Evolutionary conservation across 2,113 vertebrate species (phyloP), one percentile per base, ranked within the genome.

Genomic region (Chaetura pelagica): DNA sequence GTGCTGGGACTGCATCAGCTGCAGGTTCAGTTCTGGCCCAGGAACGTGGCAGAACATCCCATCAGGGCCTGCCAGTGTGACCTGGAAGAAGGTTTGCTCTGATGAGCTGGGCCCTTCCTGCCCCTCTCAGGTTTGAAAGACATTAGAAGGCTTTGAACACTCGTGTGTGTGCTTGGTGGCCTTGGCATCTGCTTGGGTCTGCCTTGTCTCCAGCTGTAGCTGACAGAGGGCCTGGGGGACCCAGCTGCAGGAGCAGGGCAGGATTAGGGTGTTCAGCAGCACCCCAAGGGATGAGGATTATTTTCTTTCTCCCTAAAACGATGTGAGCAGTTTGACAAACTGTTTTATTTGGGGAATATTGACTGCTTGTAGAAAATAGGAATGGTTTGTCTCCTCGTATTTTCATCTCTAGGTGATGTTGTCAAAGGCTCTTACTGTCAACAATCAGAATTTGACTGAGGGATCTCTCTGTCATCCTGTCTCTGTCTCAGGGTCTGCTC

Each of bases 401-500:
- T 59, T 71, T 34, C 38, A 23, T 16, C 69, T 76, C n/a, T 16
- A 35, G 52, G 20, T 57, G 20, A 3, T 30, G 23, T 14, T 59
- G 17, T 19, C 62, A 46, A 17, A 61, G 81, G 79, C 46, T 93
- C 20, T 76, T 21, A 21, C 44, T 75, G 1, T 64, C 1, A 1
- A 10, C 42, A 42, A 2, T 32, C 15, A 17, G 51, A 51, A 12
- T 64, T n/a, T 88, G 69, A 51, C 91, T 34, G 42, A 57, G 46
- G 35, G 13, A 4, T 93, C 69, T 91, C 38, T 62, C 61, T 87
- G 10, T 59, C 12, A 6, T 14, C 32, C 35, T 35, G 19, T 34
- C 57, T 78, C 89, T 77, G 5, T 30, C 61, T 32, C 73, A 99
- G 99, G 99, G 99, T 83, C 97, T 99, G 82, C 97, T 99, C 86